Evolutionary conservation across 1,140 invertebrate species (phyloP).

Genomic region (Bombus impatiens): DNA sequence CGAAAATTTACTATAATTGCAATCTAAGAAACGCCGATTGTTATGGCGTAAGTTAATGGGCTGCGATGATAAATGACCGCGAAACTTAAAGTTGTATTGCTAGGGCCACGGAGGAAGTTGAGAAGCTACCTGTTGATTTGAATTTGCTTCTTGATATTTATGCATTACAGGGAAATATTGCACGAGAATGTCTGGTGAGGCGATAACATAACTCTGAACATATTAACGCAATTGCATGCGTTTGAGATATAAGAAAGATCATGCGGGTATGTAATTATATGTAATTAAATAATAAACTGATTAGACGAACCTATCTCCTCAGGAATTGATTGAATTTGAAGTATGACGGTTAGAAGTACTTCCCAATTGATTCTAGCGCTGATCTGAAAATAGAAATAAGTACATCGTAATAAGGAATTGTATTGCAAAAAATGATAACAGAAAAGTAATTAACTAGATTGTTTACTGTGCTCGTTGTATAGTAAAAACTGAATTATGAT

Average conservation of each 20-base stretch:
- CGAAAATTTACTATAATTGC: slow-evolving; percentile 56
- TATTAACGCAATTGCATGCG: neutral
- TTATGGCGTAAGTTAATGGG: slow-evolving; percentile 59
- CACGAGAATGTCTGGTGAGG: neutral
- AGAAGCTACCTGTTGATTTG: slow-evolving; percentile 63
- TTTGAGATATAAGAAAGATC: neutral
- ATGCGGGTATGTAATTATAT: neutral
- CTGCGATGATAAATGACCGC: slow-evolving; percentile 52
- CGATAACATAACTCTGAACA: slow-evolving; percentile 18
- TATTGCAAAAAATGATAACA: neutral
- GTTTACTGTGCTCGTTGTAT: neutral
- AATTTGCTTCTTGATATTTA: slow-evolving; percentile 50
- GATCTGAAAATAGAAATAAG: slow-evolving; percentile 4
- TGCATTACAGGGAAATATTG: slow-evolving; percentile 37
- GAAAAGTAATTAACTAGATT: neutral
- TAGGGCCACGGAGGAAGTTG: slow-evolving; percentile 7
- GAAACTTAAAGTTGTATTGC: slow-evolving; percentile 56
- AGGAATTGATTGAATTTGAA: neutral
- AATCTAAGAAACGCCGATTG: slow-evolving; percentile 54
- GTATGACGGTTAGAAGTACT: neutral
- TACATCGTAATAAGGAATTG: neutral
- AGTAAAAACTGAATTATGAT: neutral
- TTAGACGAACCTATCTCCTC: neutral
- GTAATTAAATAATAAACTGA: slow-evolving; percentile 24
- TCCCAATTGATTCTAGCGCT: neutral